Evolutionary conservation across 2,888 invertebrate genomes (phyloP).

Genomic region (Cryptophagus acutangulus): DNA sequence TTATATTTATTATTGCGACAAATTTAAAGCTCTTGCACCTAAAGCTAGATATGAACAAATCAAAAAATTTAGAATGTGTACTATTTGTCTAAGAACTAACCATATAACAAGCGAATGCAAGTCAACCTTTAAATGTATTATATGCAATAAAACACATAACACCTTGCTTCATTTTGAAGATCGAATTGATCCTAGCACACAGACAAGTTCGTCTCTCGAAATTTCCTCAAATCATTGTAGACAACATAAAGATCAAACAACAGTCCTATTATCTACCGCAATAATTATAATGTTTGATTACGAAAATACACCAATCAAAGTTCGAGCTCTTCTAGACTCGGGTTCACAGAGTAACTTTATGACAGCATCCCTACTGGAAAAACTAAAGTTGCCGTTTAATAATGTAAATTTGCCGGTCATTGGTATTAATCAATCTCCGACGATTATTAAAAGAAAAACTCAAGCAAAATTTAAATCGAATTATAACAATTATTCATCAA

Average conservation of each 20-base stretch:
- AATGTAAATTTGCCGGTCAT: constrained; percentile 3
- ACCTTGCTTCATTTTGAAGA: constrained; percentile 13
- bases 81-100: constrained; percentile 16
- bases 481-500: background rate
- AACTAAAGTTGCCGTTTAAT: too few species aligned
- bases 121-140: constrained; percentile 10
- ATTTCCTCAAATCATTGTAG: too few species aligned
- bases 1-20: constrained; percentile 15
- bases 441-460: background rate
- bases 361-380: too few species aligned
- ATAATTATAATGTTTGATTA: too few species aligned
- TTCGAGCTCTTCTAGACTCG: too few species aligned
- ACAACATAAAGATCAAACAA: too few species aligned
- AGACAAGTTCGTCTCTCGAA: too few species aligned
- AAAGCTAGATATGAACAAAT: constrained; percentile 5
- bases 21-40: constrained; percentile 9
- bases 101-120: constrained; percentile 10
- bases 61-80: constrained; percentile 16
- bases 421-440: background rate
- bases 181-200: too few species aligned
- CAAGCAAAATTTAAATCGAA: background rate
- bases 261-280: too few species aligned
- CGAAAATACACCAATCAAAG: too few species aligned
- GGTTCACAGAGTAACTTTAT: too few species aligned
- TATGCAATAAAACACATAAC: constrained; percentile 14